A percentile compares a stretch with the other conserved stretches of the same genome.
These are phyloP conservation scores for Subacronicta megacephala DNA, from an alignment of 2,888 invertebrate species.

Conservation along the genomic window DNA sequence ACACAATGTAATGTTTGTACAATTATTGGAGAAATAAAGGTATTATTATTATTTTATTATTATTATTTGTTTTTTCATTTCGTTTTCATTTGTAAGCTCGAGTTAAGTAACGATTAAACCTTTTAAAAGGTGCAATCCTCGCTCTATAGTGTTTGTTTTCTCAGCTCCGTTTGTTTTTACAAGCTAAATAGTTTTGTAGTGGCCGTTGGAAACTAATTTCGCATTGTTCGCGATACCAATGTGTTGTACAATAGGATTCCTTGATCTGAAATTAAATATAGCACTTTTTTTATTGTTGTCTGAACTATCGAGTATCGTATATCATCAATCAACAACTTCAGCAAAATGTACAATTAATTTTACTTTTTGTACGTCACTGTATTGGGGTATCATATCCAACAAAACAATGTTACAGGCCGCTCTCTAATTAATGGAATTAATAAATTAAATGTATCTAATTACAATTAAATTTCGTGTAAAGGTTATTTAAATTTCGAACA, in stretches of 20 bases:
- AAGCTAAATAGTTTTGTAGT: conserved; percentile 47
- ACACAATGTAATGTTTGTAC: too few species aligned
- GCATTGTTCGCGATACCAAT: conserved; percentile 31
- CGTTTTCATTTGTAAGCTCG: conserved; percentile 46
- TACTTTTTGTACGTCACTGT: too few species aligned
- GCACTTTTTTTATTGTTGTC: conserved; percentile 8
- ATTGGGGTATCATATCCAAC: too few species aligned
- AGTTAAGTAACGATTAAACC: conserved; percentile 45
- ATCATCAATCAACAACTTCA: too few species aligned
- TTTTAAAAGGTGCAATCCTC: conserved; percentile 39
- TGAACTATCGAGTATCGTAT: conserved; percentile 1
- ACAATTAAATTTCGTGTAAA: conserved; percentile 55
- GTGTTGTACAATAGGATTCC: conserved; percentile 26
- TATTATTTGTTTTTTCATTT: conserved; percentile 53
- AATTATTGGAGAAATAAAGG: too few species aligned
- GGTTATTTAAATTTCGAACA: conserved; percentile 70
- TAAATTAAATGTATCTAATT: conserved; percentile 33
- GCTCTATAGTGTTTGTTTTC: conserved; percentile 35
- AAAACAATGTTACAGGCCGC: too few species aligned
- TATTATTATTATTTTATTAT: too few species aligned
- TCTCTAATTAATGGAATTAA: too few species aligned
- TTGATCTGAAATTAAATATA: conserved; percentile 21
- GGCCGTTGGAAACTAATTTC: conserved; percentile 44
- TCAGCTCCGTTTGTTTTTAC: conserved; percentile 37
- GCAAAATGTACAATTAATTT: too few species aligned